Evolutionary conservation across 2,797 vertebrate species (phyloP), one percentile per base, ranked within the genome.

Genomic region (Liparis tanakae): DNA sequence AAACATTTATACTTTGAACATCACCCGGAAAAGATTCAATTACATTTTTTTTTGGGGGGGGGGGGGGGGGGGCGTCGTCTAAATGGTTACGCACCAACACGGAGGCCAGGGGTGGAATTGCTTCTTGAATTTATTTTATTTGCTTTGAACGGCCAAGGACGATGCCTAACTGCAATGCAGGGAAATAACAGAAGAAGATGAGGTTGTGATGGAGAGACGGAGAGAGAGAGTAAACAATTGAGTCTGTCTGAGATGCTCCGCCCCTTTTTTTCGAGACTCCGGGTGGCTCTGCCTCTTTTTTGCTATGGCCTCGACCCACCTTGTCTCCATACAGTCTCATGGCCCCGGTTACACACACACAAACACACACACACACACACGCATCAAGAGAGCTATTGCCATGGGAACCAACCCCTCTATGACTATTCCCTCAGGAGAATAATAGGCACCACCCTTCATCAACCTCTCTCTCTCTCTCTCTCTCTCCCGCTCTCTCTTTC

Each of bases 331-430:
- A 67, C 80, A 60, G 78, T 91, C 78, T 78, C 85, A 86, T 85
- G 87, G 81, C 85, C 80, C 37, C 37, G 1, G 56, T 6, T 74
- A 73, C 74, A 74, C 25, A 66, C 60, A 72, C 67, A 44, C 60
- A 65, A 53, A 65, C 54, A 36, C 67, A 66, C 61, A 70, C 56
- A 67, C 66, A 59, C 65, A 69, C 74, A 61, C 79, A 89, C 59
- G 77, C 74, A 79, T 58, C 55, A 73, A 85, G 76, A 85, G 81
- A 87, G 90, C 85, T 77, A 95, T 95, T 90, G 92, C 95, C 95
- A 95, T 95, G 94, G 95, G 94, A 95, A 95, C 95, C 85, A 89
- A 79, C 79, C 91, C 93, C 92, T 94, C 92, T 85, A 87, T 83
- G 89, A 90, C 91, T 85, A 88, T 90, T 92, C 87, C 82, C 89